Base-by-base conservation (phyloP, 2,113 vertebrate species). In the Raja brachyura region DNA sequence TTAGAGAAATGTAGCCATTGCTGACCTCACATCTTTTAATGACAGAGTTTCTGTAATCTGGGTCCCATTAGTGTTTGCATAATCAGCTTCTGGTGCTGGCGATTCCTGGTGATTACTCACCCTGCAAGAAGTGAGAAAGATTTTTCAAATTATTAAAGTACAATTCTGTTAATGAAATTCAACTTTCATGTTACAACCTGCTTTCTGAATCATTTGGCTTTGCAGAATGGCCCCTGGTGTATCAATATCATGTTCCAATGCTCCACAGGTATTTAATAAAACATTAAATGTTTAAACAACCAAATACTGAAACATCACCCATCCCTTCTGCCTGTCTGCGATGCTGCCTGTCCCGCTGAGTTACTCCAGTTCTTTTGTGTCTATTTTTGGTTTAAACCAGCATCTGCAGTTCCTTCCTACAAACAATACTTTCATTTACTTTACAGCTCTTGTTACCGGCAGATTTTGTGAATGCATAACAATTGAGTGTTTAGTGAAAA, bases 1-100 rank as follows among this genome's bases (percentile, higher is more conserved):
- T 54, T 25, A 39, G 33, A 4, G 73, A 54, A 92, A 73, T 54
- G n/a, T 92, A 92, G 56, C 66, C 18, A 28, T 13, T 54, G 48
- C 66, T 92, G 25, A 92, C 90, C 66, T 92, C 68, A 92, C 39
- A 54, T 73, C 90, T 73, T 70, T 73, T 70, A 73, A 92, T 48
- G 66, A 25, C 66, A 92, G 18, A 31, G 90, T 25, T 73, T 73
- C 90, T 28, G 33, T 73, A 18, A 54, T 22, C 22, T 73, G 63
- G 70, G 18, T 92, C 22, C 68, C 90, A 74, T 92, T 74, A 73
- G 56, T 48, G 14, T 92, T 92, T 48, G 9, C 20, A 48, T 28
- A 54, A 22, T 92, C 33, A 73, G 33, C 18, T 54, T 92, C 66
- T 48, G 33, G 10, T 73, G 90, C 16, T 25, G 63, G 66, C 54